phyloP scores from a whole-genome alignment of 1,140 invertebrate species.

The Lepidostoma basale region DNA sequence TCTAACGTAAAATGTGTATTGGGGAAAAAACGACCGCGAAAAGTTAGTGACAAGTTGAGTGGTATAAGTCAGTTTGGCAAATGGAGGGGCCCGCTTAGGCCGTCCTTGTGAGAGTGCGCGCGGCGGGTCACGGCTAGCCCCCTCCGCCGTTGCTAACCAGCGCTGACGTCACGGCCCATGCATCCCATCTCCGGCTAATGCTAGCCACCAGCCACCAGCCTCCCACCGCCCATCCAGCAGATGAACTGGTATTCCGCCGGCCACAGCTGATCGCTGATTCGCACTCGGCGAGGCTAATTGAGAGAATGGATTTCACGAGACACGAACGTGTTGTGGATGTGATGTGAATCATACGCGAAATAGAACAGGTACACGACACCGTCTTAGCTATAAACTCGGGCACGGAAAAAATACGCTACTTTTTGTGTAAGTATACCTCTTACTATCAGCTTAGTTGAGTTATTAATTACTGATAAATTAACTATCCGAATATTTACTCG shows the following conservation, averaged over 20 bases:
- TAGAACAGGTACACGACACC: too few relatives aligned
- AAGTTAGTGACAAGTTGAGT: too few relatives aligned
- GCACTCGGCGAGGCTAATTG: not conserved
- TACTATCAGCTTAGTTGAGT: too few relatives aligned
- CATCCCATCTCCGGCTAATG: not conserved
- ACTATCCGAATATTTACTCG: too few relatives aligned
- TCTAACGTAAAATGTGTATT: too few relatives aligned
- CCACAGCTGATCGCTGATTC: not conserved
- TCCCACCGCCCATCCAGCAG: not conserved
- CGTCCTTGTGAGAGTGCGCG: slow-evolving; percentile 56
- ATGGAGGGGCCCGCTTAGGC: slow-evolving; percentile 48
- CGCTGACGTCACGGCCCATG: not conserved
- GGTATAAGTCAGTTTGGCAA: slow-evolving; percentile 51
- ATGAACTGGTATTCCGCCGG: not conserved
- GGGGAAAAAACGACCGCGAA: too few relatives aligned
- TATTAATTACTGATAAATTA: too few relatives aligned
- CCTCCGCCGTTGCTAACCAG: not conserved
- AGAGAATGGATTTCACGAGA: not conserved
- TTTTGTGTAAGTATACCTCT: too few relatives aligned
- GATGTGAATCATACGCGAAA: not conserved
- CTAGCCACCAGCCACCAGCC: not conserved
- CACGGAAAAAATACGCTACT: too few relatives aligned
- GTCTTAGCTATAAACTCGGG: too few relatives aligned
- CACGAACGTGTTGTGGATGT: not conserved
- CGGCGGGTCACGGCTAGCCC: slow-evolving; percentile 58